Percentiles rank a stretch among this genome's conserved stretches.
Evolutionary conservation across 2,113 vertebrate genomes (phyloP).

Genomic region (Saccopteryx bilineata): DNA sequence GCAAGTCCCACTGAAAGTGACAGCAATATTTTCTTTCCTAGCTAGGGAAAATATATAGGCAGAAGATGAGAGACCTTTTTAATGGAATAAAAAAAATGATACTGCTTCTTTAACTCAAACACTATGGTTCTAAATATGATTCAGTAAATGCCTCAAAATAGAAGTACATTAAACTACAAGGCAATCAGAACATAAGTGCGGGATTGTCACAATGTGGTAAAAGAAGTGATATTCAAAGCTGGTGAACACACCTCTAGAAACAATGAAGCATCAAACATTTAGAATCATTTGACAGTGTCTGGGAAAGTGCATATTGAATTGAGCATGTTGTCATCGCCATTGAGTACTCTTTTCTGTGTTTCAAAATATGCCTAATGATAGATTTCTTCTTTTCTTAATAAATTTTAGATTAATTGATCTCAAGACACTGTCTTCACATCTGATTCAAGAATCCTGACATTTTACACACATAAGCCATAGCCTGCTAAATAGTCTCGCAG

Average conservation of each 20-base stretch:
- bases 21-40: constrained; percentile 83
- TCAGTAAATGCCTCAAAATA: constrained; percentile 78
- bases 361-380: constrained; percentile 76
- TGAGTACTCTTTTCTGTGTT: constrained; percentile 72
- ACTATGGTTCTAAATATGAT: constrained; percentile 71
- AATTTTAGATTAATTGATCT: constrained; percentile 79
- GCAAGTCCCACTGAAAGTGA: constrained; percentile 81
- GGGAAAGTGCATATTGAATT: constrained; percentile 7
- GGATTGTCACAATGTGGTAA: constrained; percentile 53
- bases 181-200: constrained; percentile 18
- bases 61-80: constrained; percentile 77
- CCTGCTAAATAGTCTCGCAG: constrained; percentile 75
- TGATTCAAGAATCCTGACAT: constrained; percentile 80
- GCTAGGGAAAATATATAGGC: constrained; percentile 76
- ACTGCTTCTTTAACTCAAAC: constrained; percentile 63
- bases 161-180: constrained; percentile 64
- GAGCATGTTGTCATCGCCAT: constrained; percentile 30
- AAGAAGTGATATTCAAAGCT: constrained; percentile 26
- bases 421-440: constrained; percentile 79
- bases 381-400: constrained; percentile 77
- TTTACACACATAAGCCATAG: constrained; percentile 71
- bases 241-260: constrained; percentile 44
- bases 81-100: constrained; percentile 80
- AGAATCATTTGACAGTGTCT: neutral
- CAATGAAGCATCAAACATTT: neutral